Percentiles rank a stretch among this genome's conserved stretches.
These are phyloP conservation scores for human DNA, from an alignment of 2,113 vertebrate species.

Conservation along the genomic window GRCh38 chr3:135719501-135720000, in stretches of 20 bases:
- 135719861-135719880: not conserved
- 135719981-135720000: not conserved
- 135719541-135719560: not conserved
- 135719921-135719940: slow-evolving; percentile 54
- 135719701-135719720: not conserved
- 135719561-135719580: slow-evolving; percentile 35
- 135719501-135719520: not conserved
- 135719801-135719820: slow-evolving; percentile 32
- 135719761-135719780: slow-evolving; percentile 11
- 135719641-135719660: not conserved
- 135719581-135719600: not conserved
- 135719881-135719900: not conserved
- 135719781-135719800: not conserved
- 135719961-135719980: not conserved
- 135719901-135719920: slow-evolving; percentile 58
- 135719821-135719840: not conserved
- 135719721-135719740: not conserved
- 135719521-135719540: not conserved
- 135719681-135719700: not conserved
- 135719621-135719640: not conserved
- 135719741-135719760: not conserved
- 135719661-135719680: not conserved
- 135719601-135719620: not conserved
- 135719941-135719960: not conserved
- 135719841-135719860: slow-evolving; percentile 8